Evolutionary conservation across 2,888 invertebrate species (phyloP), one percentile per base, ranked within the genome.

Genomic region (Cryptocephalus moraei): DNA sequence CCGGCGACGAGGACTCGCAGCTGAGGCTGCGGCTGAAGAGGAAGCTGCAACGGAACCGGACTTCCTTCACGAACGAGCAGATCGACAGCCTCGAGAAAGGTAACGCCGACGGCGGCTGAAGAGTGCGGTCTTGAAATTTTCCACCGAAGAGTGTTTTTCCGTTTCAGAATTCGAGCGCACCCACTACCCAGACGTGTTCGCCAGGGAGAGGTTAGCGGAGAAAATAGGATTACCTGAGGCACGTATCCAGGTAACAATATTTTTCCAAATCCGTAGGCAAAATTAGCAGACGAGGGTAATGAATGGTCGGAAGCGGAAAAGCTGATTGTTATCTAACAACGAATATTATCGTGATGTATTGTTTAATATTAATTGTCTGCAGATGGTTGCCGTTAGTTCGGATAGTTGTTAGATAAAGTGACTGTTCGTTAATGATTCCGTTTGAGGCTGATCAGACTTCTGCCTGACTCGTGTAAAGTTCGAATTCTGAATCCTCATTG

Each of bases 11-110:
- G 62, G 93, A 93, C 69, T 90, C 89, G 14, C 94, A 95, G 71
- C 84, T 93, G 75, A 80, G 96, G 64, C 75, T 96, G 62, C 80
- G 94, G 62, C 80, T 97, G 58, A 97, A 97, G 74, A 77, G 96
- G 67, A 97, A 97, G 72, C 77, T 97, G 54, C 97, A 99, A 74
- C 79, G 97, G 65, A 97, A 97, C 73, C 79, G 97, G 62, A 97
- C 97, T 46, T 94, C 94, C 48, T 97, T 99, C 74, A 95, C 95
- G 61, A 96, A 96, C 69, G 95, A 95, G 68, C 97, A 97, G 74
- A 94, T 99, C 67, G 97, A 99, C 73, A 93, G 92, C 67, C 79
- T 96, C 64, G 97, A 97, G 75, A 96, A 95, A 87, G 96, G 97
- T 95, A 71, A 68, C 22, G 22, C 22, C 22, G 22, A 22, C 22